Base-by-base conservation (phyloP, 2,888 invertebrate species). In the Tenthredo amoena region DNA sequence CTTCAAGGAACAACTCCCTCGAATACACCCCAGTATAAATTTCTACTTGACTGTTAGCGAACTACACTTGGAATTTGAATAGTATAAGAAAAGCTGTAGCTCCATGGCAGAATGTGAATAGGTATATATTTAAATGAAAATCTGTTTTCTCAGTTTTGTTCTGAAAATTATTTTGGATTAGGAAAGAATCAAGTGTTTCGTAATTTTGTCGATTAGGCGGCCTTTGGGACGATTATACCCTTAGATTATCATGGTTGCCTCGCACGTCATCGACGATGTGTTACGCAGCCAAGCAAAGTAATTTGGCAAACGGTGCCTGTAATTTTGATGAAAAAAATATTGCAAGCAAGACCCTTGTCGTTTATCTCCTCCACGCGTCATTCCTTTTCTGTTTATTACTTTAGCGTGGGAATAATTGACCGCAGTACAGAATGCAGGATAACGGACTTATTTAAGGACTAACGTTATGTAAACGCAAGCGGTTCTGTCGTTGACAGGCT, bases 401-500 rank as follows among this genome's bases (percentile, higher is more conserved):
- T 43, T 21, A 37, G 43, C 43, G 43, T 43, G 21, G 26, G 43
- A 43, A 74, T 74, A 74, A 74, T 74, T 40, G 21, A 74, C 21
- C 72, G 43, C 3, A n/a, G 43, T 43, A 74, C 43, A 74, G 72
- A 43, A 9, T 68, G 26, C 18, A 55, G 40, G n/a, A 77, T 55
- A 31, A 55, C n/a, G 31, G 40, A 34, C 18, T 77, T 55, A 47
- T 55, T 77, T 77, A 55, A 26, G 15, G 55, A 74, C 40, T 43
- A 43, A 43, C 6, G 89, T 92, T 91, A 91, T 88, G 89, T 91
- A 92, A 92, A 90, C 89, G 87, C 88, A 68, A 88, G 89, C 88
- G 86, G 85, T 87, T 86, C 91, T 92, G 92, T 87, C 86, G 74
- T 87, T 91, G 92, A 92, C 91, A 90, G 90, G 89, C 90, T 89